These are phyloP conservation scores for Otis tarda DNA, from an alignment of 2,113 vertebrate species.

Conservation along the genomic window DNA sequence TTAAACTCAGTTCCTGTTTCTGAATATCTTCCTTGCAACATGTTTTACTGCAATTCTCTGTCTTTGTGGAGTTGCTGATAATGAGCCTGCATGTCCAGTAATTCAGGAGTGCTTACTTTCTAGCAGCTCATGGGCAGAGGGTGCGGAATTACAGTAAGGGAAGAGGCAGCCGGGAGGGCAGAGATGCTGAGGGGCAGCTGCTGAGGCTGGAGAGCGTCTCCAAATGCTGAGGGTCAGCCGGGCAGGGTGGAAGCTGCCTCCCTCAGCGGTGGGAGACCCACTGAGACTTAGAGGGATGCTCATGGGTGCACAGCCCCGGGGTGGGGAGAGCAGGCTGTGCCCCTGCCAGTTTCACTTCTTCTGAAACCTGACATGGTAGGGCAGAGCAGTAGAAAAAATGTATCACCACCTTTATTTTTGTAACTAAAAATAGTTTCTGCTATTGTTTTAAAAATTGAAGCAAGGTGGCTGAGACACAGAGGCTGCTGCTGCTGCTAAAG, in stretches of 20 bases:
- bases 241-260: background rate
- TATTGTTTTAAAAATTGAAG: background rate
- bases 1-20: background rate
- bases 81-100: background rate
- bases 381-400: background rate
- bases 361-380: background rate
- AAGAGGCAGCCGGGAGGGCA: background rate
- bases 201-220: background rate
- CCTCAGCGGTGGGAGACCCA: accelerated
- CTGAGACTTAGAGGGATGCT: background rate
- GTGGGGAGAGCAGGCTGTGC: background rate
- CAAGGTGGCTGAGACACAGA: background rate
- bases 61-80: background rate
- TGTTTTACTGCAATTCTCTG: background rate
- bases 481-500: background rate
- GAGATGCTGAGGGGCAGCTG: background rate
- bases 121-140: background rate
- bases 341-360: slow-evolving; percentile 40
- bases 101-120: background rate
- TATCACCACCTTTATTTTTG: background rate
- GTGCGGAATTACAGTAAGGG: accelerated
- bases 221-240: background rate
- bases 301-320: accelerated
- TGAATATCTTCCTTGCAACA: background rate
- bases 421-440: background rate